These are phyloP conservation scores for Caenorhabditis sp. DNA, from an alignment of 2,888 invertebrate species.

Conservation along the genomic window DNA sequence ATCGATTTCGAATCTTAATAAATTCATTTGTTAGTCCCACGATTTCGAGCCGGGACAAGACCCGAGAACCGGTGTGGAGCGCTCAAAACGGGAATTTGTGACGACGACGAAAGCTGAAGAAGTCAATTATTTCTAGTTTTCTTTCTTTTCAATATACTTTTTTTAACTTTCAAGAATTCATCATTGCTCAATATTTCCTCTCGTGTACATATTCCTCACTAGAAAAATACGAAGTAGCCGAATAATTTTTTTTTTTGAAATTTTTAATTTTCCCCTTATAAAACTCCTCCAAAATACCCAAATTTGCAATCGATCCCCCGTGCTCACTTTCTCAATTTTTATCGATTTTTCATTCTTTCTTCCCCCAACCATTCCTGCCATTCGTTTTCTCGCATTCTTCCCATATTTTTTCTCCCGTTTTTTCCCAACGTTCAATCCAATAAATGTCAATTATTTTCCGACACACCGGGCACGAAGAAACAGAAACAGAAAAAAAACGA, in stretches of 20 bases:
- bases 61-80: slow-evolving; percentile 72
- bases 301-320: slow-evolving; percentile 57
- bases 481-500: no score
- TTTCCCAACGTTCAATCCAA: background rate
- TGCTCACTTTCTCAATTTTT: slow-evolving; percentile 40
- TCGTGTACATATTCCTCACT: slow-evolving; percentile 24
- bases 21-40: slow-evolving; percentile 67
- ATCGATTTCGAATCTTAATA: no score
- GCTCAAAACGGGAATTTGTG: slow-evolving; percentile 70
- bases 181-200: slow-evolving; percentile 15
- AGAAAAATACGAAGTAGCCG: slow-evolving; percentile 49
- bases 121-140: slow-evolving; percentile 72
- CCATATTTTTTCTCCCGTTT: slow-evolving; percentile 5
- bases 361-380: slow-evolving; percentile 18
- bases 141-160: no score
- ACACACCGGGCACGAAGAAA: no score
- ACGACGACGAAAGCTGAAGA: slow-evolving; percentile 75
- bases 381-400: background rate
- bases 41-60: slow-evolving; percentile 75
- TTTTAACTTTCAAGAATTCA: no score
- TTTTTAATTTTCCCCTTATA: background rate
- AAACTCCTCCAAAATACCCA: background rate
- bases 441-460: no score
- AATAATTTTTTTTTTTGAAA: background rate
- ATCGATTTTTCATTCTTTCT: slow-evolving; percentile 12